Percentiles rank a stretch among this genome's conserved stretches.
Conservation (phyloP, 2,888 invertebrate genomes). For the Rhogogaster chlorosoma region DNA sequence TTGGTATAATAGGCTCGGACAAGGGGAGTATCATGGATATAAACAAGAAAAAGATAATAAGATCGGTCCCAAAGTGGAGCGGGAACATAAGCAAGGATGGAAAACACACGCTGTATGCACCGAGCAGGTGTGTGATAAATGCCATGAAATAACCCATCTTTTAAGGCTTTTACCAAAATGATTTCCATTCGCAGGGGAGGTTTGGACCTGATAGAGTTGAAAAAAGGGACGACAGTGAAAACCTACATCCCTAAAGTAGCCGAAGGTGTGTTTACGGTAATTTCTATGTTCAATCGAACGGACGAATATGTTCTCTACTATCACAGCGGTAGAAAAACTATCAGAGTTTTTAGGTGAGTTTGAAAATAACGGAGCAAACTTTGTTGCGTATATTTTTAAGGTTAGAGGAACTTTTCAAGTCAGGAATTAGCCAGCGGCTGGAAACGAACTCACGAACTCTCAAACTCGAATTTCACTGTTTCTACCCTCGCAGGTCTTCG, state of each 20-base stretch:
- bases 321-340: conserved; percentile 96
- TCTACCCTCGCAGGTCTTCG: conserved; percentile 81
- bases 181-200: conserved; percentile 86
- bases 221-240: conserved; percentile 92
- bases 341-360: conserved; percentile 91
- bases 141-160: background rate
- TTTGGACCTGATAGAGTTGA: conserved; percentile 94
- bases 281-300: conserved; percentile 95
- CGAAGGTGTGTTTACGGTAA: conserved; percentile 98
- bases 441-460: background rate
- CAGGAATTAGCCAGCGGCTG: background rate
- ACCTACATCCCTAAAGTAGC: conserved; percentile 96
- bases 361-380: background rate
- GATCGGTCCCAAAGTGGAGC: conserved; percentile 95
- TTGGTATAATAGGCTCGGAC: conserved; percentile 93
- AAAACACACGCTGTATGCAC: conserved; percentile 95
- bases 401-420: background rate
- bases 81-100: conserved; percentile 93
- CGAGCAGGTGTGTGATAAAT: conserved; percentile 80
- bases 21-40: conserved; percentile 95
- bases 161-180: background rate
- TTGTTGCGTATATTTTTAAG: background rate
- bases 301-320: conserved; percentile 98
- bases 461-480: background rate
- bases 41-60: conserved; percentile 91